phyloP scores from a whole-genome alignment of 2,888 invertebrate species.

The Xanthorhoe spadicearia region DNA sequence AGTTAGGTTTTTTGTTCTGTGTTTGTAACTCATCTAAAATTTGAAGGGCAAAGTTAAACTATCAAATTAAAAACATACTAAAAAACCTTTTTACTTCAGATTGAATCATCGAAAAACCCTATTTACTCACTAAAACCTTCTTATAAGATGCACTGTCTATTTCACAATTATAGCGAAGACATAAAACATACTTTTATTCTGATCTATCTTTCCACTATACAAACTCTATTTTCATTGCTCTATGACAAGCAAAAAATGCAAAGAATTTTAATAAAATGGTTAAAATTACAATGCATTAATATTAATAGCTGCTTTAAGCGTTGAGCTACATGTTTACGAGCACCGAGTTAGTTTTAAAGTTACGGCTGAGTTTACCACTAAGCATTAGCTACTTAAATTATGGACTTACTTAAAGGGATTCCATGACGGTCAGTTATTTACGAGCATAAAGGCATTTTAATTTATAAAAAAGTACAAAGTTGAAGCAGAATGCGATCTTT shows the following conservation, averaged over 20 bases:
- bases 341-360: slow-evolving; percentile 34
- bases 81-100: too few relatives aligned
- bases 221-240: not conserved
- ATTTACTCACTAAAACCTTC: too few relatives aligned
- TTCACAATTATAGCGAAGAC: too few relatives aligned
- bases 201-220: too few relatives aligned
- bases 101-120: too few relatives aligned
- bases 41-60: too few relatives aligned
- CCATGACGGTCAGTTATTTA: slow-evolving; percentile 24
- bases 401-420: slow-evolving; percentile 19
- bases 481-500: slow-evolving; percentile 20
- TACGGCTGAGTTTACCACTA: slow-evolving; percentile 27
- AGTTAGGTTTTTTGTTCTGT: too few relatives aligned
- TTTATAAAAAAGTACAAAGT: slow-evolving; percentile 8
- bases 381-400: slow-evolving; percentile 20
- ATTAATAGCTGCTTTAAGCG: slow-evolving; percentile 41
- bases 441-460: slow-evolving; percentile 11
- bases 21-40: too few relatives aligned
- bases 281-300: slow-evolving; percentile 37
- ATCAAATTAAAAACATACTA: too few relatives aligned
- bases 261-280: slow-evolving; percentile 38
- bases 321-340: slow-evolving; percentile 43
- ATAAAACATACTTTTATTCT: too few relatives aligned
- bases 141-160: too few relatives aligned
- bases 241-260: slow-evolving; percentile 25